These are phyloP conservation scores for Anolis apletophallus DNA, from an alignment of 2,797 vertebrate genomes.

Conservation along the genomic window DNA sequence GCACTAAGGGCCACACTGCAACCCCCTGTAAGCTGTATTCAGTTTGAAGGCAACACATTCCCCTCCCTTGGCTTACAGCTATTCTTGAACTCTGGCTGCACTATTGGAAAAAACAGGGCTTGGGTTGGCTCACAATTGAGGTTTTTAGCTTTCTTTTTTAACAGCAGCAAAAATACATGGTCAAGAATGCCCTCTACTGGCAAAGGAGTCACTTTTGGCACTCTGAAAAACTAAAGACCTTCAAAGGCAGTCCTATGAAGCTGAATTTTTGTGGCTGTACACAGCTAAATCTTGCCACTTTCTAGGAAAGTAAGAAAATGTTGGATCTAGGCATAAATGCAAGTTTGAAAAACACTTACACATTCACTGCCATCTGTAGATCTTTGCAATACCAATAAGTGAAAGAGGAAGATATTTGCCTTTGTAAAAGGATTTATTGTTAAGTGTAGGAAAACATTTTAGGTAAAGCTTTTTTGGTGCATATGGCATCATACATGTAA, in stretches of 20 bases:
- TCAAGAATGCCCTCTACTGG: neutral
- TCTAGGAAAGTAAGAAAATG: neutral
- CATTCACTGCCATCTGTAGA: neutral
- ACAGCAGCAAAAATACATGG: neutral
- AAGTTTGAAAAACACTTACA: neutral
- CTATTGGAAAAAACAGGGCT: neutral
- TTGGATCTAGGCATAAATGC: neutral
- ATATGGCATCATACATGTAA: constrained; percentile 39
- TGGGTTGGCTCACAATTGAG: neutral
- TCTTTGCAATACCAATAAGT: constrained; percentile 47
- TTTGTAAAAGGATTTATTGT: constrained; percentile 50
- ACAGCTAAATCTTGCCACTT: neutral
- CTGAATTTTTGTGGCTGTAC: accelerated
- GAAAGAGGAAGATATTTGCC: constrained; percentile 42
- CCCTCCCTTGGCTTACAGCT: neutral
- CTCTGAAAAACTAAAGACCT: neutral
- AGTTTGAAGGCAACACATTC: neutral
- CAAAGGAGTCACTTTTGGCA: neutral
- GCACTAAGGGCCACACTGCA: neutral
- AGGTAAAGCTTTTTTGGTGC: neutral
- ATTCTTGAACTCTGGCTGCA: neutral
- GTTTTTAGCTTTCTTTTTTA: neutral
- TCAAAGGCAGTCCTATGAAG: neutral
- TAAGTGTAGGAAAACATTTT: constrained; percentile 12
- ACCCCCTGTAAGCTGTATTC: neutral